Base-by-base conservation (phyloP, 1,140 invertebrate genomes). In the Amphibalanus amphitrite region DNA sequence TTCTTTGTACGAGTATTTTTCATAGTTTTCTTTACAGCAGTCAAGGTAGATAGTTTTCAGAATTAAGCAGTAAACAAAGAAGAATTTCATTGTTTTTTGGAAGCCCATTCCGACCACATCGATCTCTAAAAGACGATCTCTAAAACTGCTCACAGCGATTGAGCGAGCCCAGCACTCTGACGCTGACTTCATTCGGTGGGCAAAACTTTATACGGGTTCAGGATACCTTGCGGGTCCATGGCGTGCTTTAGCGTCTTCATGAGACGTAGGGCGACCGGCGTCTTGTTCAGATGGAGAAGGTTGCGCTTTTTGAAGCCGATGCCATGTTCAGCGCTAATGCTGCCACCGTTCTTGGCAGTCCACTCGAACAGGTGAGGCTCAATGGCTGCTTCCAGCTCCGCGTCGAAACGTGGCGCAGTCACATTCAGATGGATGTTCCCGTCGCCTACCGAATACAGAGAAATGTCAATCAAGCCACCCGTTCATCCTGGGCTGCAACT, bases 141-240 rank as follows among this genome's bases (percentile, higher is more conserved):
- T n/a, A n/a, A n/a, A n/a, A n/a, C n/a, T n/a, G n/a, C n/a, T n/a
- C n/a, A n/a, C n/a, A n/a, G n/a, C n/a, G n/a, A n/a, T n/a, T n/a
- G n/a, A n/a, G n/a, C n/a, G n/a, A n/a, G n/a, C n/a, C n/a, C n/a
- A n/a, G n/a, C n/a, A n/a, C n/a, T n/a, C n/a, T n/a, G n/a, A n/a
- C n/a, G n/a, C n/a, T n/a, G n/a, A n/a, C n/a, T n/a, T 59, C 20
- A 59, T 20, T 59, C 20, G 47, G 10, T 59, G 13, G 86, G 85
- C 64, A 93, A 80, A 23, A 95, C 88, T 84, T 98, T 98, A 77
- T 98, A 98, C 0, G 95, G 95, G 81, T 98, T 98, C 1, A 98
- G 83, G 76, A 98, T 98, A 40, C 86, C 85, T 69, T 93, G 92
- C 0, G 95, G 95, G 82, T 98, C 96, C 83, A 97, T 88, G 3